Evolutionary conservation across 2,888 invertebrate species (phyloP).

Genomic region (Tenthredo scrophulariae): DNA sequence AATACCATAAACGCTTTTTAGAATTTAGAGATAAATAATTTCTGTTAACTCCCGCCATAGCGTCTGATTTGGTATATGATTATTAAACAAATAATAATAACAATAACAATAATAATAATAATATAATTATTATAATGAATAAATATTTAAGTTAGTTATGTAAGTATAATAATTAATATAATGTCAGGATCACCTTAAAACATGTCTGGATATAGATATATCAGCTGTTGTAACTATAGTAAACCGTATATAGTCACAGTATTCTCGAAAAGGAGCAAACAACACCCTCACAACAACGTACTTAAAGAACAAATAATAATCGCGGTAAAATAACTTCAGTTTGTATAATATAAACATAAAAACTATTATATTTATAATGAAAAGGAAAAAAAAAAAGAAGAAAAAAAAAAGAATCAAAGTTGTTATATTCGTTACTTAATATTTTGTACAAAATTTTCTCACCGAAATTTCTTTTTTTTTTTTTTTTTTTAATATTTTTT

Average conservation of each 20-base stretch:
- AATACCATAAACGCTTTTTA: constrained; percentile 16
- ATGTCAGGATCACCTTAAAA: background rate
- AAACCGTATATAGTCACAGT: constrained; percentile 3
- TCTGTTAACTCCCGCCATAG: background rate
- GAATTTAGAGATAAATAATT: background rate
- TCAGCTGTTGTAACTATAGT: background rate
- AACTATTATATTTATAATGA: constrained; percentile 60
- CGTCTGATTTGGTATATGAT: background rate
- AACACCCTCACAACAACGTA: constrained; percentile 43
- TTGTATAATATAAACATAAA: constrained; percentile 62
- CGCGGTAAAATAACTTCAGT: constrained; percentile 58
- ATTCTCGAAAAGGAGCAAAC: constrained; percentile 25
- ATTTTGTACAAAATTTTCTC: constrained; percentile 62
- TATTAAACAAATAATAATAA: background rate
- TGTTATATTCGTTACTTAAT: constrained; percentile 66
- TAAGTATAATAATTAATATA: background rate
- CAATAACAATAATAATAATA: background rate
- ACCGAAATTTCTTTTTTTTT: constrained; percentile 43
- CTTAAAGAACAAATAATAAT: constrained; percentile 28
- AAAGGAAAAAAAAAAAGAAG: background rate
- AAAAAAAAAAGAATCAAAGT: constrained; percentile 9
- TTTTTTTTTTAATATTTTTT: constrained; percentile 12
- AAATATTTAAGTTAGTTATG: constrained; percentile 1
- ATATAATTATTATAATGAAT: background rate
- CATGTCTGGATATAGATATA: background rate